Base-by-base conservation (phyloP, 2,113 vertebrate species). In the Hemiscyllium ocellatum region DNA sequence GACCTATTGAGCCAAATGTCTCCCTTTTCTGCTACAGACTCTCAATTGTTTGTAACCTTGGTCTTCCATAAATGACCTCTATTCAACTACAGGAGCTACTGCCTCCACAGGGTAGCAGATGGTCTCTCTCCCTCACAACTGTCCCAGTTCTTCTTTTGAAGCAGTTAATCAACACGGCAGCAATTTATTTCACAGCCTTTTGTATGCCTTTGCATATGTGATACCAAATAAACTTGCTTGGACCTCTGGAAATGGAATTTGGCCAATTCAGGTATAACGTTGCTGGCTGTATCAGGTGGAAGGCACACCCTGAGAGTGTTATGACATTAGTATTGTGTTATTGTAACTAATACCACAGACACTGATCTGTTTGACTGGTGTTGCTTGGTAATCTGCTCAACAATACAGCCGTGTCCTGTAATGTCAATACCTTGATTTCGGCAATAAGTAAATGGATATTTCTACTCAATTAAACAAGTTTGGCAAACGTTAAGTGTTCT, bases 371-470 rank as follows among this genome's bases (percentile, higher is more conserved):
- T 66, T 66, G 33, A 91, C 15, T 66, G 0, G 19, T 7, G 29
- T n/a, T 66, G 19, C 33, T 33, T 66, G 56, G 65, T 61, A 91
- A 91, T 91, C 89, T 37, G 33, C 56, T 91, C 61, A 20, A 65
- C 52, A 61, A 17, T n/a, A 4, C 89, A 10, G 33, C 89, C 61
- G 37, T 24, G 56, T 68, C 65, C 89, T 29, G 89, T 20, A 37
- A 66, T 37, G 33, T 66, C 89, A 93, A 93, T 93, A 37, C 3
- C 89, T 93, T 37, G 33, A 42, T 66, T 66, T 93, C 15, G 5
- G 61, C 89, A 37, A 65, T 37, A 37, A 68, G 89, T 93, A 66
- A 66, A 65, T 93, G 89, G n/a, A 93, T 33, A 93, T 93, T 93
- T 93, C 33, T 42, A 66, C 61, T 66, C 89, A 93, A 93, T 93